Evolutionary conservation across 2,888 invertebrate genomes (phyloP), one percentile per base, ranked within the genome.

Genomic region (Luperina testacea): DNA sequence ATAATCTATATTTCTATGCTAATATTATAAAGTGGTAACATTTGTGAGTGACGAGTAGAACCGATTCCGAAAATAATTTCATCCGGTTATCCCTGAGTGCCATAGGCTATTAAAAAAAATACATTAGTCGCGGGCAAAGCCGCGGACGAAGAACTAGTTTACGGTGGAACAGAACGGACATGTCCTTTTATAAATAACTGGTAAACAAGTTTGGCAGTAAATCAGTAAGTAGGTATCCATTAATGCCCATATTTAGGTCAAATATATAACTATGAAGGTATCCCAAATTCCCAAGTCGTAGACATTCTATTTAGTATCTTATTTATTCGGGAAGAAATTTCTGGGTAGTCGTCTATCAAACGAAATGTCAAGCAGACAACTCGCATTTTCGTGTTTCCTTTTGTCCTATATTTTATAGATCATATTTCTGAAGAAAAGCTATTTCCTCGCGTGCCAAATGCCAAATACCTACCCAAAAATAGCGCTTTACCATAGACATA

Each of bases 291-390:
- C 15, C 24, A 59, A 72, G n/a, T 53, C 64, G 48, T 27, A 69
- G 20, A 77, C n/a, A 69, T 63, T 72, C 27, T 64, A 53, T 69
- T 79, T 15, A n/a, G 20, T 65, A 70, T 48, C 24, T 20, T 20
- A 79, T 79, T 82, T 84, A 72, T 84, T 79, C 63, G 57, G 20
- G 1, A 45, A 53, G 24, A 84, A 70, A 72, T 38, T 45, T 83
- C 64, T 69, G 20, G 32, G 59, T 13, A 79, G 45, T 42, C 27
- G 80, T 72, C 71, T 51, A 45, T 77, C 73, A 73, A 70, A 61
- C 45, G 59, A 79, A 82, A 80, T 80, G 24, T 59, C 67, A 63
- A 74, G 24, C 17, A 57, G 64, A 65, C 51, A 57, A 71, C 15
- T 32, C 45, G 13, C 63, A 71, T 71, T 83, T 78, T 79, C 45